Percentiles rank a stretch among this genome's conserved stretches.
phyloP scores from a whole-genome alignment of 2,113 vertebrate species.

The Pangasianodon gigas region DNA sequence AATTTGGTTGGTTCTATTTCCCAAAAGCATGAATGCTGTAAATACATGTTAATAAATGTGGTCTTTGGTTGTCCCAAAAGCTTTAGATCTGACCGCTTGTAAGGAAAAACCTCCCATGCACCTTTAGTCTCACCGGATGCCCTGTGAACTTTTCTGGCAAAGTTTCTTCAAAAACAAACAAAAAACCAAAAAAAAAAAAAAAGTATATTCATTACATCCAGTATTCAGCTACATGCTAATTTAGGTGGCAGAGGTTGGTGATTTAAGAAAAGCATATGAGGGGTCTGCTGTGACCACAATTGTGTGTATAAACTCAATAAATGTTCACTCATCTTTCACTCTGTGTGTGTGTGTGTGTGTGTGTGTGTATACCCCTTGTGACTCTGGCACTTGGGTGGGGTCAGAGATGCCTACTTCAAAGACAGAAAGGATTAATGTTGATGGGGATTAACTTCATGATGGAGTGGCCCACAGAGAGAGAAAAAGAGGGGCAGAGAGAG shows the following conservation, averaged over 20 bases:
- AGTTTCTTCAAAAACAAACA: background rate
- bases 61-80: background rate
- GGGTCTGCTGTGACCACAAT: background rate
- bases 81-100: background rate
- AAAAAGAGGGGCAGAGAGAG: constrained; percentile 9
- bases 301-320: constrained; percentile 27
- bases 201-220: background rate
- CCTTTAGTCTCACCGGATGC: background rate
- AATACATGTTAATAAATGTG: background rate
- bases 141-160: background rate
- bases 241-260: background rate
- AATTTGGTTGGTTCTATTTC: background rate
- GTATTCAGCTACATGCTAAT: background rate
- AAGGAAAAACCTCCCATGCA: background rate
- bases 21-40: background rate
- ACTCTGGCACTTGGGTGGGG: constrained; percentile 36
- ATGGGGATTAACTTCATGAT: constrained; percentile 49
- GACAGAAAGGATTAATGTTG: constrained; percentile 49
- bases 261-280: background rate
- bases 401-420: constrained; percentile 48
- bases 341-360: constrained; percentile 48
- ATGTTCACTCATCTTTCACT: constrained; percentile 59
- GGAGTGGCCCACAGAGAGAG: constrained; percentile 39
- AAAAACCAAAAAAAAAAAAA: background rate
- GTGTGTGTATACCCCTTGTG: background rate